Evolutionary conservation across 2,797 vertebrate species (phyloP), one percentile per base, ranked within the genome.

Genomic region (Capromys pilorides): DNA sequence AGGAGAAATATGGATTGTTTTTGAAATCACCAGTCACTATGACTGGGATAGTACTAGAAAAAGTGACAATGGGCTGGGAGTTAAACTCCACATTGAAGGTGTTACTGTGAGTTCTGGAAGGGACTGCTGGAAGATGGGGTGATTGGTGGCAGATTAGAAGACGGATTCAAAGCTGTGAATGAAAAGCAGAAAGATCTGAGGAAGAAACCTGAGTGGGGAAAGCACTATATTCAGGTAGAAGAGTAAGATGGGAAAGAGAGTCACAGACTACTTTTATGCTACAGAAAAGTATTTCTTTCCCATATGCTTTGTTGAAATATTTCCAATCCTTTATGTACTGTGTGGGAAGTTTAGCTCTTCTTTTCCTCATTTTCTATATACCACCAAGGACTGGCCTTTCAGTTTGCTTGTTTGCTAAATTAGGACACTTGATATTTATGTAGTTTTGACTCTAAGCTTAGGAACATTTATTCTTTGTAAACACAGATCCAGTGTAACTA

Each of bases 351-450:
- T 84, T 49, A 61, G 16, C 45, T 80, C 21, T 45, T 89, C 80
- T 8, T 51, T 84, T 64, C 71, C 19, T 80, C 73, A 85, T 80
- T 95, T 36, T 64, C 31, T 45, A 49, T 51, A 22, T 84, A 71
- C 64, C 80, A 89, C 57, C n/a, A 33, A 36, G 7, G 64, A 89
- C 18, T 71, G 22, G 19, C 69, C 19, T 84, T 79, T 88, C n/a
- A 62, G 45, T 84, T 39, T 82, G 71, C 66, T 16, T 84, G n/a
- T 36, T 79, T 84, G n/a, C 86, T 95, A 95, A 92, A 80, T 89
- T 73, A 80, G 64, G 24, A 64, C 11, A 49, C 24, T 85, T 92
- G 64, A 49, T 85, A 80, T 89, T 85, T 92, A 89, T n/a, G 71
- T 85, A 39, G 45, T 89, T 86, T 80, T 80, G 36, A 92, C 73